Base-by-base conservation (phyloP, 64 coral and sea anemone genomes). In the Pocillopora verrucosa region DNA sequence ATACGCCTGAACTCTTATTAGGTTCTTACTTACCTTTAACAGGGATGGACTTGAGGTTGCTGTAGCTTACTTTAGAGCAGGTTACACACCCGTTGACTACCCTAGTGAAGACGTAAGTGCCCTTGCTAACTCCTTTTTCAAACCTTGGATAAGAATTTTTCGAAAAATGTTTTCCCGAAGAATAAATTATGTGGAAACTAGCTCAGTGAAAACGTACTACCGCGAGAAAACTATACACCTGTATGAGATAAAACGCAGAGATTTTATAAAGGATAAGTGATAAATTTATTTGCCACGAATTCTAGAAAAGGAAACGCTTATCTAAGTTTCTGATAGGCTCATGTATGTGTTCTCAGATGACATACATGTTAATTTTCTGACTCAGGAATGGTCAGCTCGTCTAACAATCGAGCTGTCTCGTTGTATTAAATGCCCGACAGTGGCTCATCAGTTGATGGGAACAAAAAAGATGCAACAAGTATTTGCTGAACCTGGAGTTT, bases 381-480 rank as follows among this genome's bases (percentile, higher is more conserved):
- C 35, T 35, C 22, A 95, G 94, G 94, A 95, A 22, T 95, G 94
- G 94, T 74, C 73, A 62, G 74, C 90, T 19, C 90, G 94, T 51
- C 26, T 95, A 56, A 87, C 65, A 25, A n/a, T 95, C 20, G 94
- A 95, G 56, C 57, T 90, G 17, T 89, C 94, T 13, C 79, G 80
- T 73, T 90, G 90, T 10, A 89, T 95, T 58, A 95, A 95, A 83
- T 89, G 94, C 25, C 94, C 94, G 1, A 92, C 90, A 61, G 74
- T 88, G 57, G 94, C 90, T 3, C 78, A 95, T 22, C 94, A 95
- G 10, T 45, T 95, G 91, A 92, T 88, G 20, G 94, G 94, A 41
- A 93, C 91, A 17, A 96, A 96, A 34, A 96, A 93, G 62, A 89
- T 96, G 22, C 91, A 96, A 57, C 94, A 96, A 67, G 88, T 93